Evolutionary conservation across 2,888 invertebrate species (phyloP), one percentile per base, ranked within the genome.

Genomic region (Microctonus hyperodae): DNA sequence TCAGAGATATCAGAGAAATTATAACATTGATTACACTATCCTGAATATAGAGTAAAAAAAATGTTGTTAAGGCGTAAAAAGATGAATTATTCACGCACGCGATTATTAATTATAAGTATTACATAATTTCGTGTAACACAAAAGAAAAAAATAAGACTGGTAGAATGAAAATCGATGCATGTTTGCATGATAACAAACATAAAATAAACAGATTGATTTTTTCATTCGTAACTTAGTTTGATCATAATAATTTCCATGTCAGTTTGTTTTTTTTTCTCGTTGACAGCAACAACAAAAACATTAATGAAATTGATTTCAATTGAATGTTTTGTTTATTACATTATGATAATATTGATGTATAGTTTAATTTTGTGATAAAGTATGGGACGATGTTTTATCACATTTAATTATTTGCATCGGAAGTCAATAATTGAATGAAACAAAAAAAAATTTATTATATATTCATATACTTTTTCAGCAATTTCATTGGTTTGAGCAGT

Each of bases 401-500:
- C 20, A n/a, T n/a, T 48, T 37, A 37, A 37, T 5, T 37, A 37
- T 37, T 37, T 37, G 16, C 16, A 44, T n/a, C 44, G 7, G 44
- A 44, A 44, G 9, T 16, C 16, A 16, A 44, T 44, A 16, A 44
- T 44, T 44, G 16, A 44, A 44, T 44, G 16, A 16, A 1, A 20
- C 44, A 20, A n/a, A n/a, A 35, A 22, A 51, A 51, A 51, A 25
- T 25, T 25, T 44, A 44, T 50, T 22, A 50, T 50, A 23, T n/a
- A 51, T 51, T 51, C 51, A 51, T 51, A 51, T 51, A n/a, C 51
- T 51, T 51, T 51, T 51, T 51, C 51, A 51, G 51, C 51, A 22
- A 22, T 23, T 25, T 51, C 51, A 22, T 51, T 22, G 51, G 51
- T 51, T 23, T 10, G 22, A 51, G 51, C 23, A 25, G 51, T 51